phyloP scores from a whole-genome alignment of 2,113 vertebrate genomes.

The Pelecanus crispus region DNA sequence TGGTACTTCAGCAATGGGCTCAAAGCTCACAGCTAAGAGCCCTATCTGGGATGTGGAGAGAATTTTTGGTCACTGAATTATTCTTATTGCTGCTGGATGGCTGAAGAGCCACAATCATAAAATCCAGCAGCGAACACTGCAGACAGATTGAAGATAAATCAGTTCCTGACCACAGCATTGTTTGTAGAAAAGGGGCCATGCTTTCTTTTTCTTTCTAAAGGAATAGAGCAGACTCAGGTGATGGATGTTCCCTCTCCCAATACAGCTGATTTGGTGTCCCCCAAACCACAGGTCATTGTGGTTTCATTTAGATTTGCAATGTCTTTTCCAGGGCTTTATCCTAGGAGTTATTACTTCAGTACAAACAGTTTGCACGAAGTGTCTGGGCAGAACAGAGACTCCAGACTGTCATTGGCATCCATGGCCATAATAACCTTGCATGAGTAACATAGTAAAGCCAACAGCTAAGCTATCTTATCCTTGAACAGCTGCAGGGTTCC shows the following conservation, averaged over 20 bases:
- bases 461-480: not conserved
- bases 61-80: conserved; percentile 18
- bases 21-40: not conserved
- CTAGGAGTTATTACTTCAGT: not conserved
- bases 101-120: conserved; percentile 14
- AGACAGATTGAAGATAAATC: conserved; percentile 4
- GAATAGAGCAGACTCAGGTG: not conserved
- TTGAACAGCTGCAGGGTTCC: conserved; percentile 17
- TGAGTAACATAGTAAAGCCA: not conserved
- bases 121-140: not conserved
- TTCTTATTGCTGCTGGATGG: not conserved
- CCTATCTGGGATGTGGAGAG: not conserved
- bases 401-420: not conserved
- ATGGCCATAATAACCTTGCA: not conserved
- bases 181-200: not conserved
- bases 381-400: not conserved
- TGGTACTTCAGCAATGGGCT: not conserved
- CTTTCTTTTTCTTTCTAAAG: conserved; percentile 1
- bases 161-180: not conserved
- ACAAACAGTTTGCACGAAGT: not conserved
- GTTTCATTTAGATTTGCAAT: conserved; percentile 34
- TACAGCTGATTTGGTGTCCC: not conserved
- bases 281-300: not conserved
- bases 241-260: not conserved
- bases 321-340: not conserved